Base-by-base conservation (phyloP, 2,113 vertebrate species). In the Phoxinus phoxinus region DNA sequence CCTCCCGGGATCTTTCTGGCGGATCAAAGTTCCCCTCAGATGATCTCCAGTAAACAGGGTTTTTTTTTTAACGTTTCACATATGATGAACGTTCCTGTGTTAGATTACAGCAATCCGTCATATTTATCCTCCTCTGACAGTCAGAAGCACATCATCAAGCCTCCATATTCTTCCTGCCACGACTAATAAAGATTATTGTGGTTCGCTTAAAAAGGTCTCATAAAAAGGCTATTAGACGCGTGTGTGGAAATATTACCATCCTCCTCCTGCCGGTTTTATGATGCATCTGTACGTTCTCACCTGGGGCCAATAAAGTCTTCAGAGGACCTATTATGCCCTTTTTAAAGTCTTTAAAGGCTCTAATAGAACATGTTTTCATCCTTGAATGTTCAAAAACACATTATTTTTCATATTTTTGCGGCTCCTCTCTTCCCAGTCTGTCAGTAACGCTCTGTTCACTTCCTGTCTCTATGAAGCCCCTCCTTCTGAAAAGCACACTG, bases 151-250 rank as follows among this genome's bases (percentile, higher is more conserved):
- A 92, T 93, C 92, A 95, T 94, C 92, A 95, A 94, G 41, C 10
- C 75, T 67, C 30, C 27, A 56, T 46, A 48, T 56, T 56, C 53
- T 59, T n/a, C 76, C 78, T 61, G 4, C 82, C 81, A 51, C 1
- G 63, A 85, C 65, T 84, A 90, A 92, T 94, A 95, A 94, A 93
- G 91, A 91, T 94, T 92, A 95, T 93, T 90, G 90, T 94, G 88
- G 91, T 87, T 87, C 92, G 89, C 89, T 87, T 91, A 93, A 92
- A 75, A 86, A 94, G 91, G 86, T 41, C 27, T 83, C 88, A 88
- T 95, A 93, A 94, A 94, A 94, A 91, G 76, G 91, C 93, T 93
- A 94, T 94, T 94, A 94, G 93, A 91, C 88, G 91, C 88, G 87
- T 90, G 89, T 92, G 19, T 53, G 89, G 89, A 91, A 91, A 92